These are phyloP conservation scores for Phrynosoma blainvillii DNA, from an alignment of 2,113 vertebrate species.

Conservation along the genomic window DNA sequence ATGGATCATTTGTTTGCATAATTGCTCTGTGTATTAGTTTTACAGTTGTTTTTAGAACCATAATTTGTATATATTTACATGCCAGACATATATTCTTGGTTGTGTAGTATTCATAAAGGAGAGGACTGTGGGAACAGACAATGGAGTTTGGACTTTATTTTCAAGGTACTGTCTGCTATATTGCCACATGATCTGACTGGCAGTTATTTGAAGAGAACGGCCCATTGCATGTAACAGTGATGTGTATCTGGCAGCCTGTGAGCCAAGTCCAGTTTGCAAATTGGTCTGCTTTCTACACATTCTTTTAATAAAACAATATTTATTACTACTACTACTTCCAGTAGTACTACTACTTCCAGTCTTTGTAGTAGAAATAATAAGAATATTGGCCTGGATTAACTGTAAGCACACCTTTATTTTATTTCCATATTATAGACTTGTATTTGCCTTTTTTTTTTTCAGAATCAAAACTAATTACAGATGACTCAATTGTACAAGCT, in stretches of 20 bases:
- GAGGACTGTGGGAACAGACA: neutral
- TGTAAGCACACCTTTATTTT: neutral
- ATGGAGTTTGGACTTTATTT: neutral
- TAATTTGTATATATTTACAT: neutral
- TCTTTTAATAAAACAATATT: too few species aligned
- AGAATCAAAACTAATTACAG: constrained; percentile 92
- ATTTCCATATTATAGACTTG: neutral
- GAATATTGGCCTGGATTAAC: too few species aligned
- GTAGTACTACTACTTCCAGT: too few species aligned
- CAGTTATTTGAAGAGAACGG: neutral
- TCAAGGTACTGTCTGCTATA: neutral
- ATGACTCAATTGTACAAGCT: constrained; percentile 87
- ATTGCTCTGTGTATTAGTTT: neutral
- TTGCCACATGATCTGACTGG: neutral
- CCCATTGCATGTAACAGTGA: neutral
- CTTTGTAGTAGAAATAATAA: too few species aligned
- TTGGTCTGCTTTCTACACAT: neutral
- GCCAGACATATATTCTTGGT: neutral
- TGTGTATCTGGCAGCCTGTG: neutral
- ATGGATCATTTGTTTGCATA: neutral
- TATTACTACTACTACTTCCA: too few species aligned
- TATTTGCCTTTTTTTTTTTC: constrained; percentile 58
- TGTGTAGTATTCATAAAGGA: neutral
- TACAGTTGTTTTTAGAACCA: constrained; percentile 3
- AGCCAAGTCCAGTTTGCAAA: neutral